Percentiles rank a stretch among this genome's conserved stretches.
These are phyloP conservation scores for Pollicipes pollicipes DNA, from an alignment of 1,140 invertebrate genomes.

Conservation along the genomic window DNA sequence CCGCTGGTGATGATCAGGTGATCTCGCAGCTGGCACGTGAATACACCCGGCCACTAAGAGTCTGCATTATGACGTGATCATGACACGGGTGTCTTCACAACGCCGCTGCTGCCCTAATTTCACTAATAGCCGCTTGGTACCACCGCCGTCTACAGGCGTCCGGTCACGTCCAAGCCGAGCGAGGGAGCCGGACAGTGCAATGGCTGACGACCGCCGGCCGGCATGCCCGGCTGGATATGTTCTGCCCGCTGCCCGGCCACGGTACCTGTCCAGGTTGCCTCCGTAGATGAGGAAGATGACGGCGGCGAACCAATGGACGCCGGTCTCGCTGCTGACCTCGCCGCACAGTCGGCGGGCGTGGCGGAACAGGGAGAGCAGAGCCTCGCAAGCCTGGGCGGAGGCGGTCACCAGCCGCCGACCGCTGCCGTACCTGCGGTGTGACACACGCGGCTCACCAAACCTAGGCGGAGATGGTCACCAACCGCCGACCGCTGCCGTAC, in stretches of 20 bases:
- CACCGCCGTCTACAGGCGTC: too few relatives aligned
- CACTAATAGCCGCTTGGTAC: too few relatives aligned
- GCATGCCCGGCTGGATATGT: too few relatives aligned
- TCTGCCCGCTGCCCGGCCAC: background rate
- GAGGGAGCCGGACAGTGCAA: background rate
- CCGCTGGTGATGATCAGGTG: too few relatives aligned
- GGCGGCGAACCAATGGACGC: slow-evolving; percentile 12
- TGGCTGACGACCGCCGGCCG: too few relatives aligned
- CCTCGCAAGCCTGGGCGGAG: slow-evolving; percentile 7
- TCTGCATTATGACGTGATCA: too few relatives aligned
- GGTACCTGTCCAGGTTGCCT: slow-evolving; percentile 13
- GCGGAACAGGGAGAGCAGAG: slow-evolving; percentile 9
- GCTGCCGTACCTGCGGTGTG: slow-evolving; percentile 14
- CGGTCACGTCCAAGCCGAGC: too few relatives aligned
- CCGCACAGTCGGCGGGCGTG: slow-evolving; percentile 5
- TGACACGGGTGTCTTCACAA: too few relatives aligned
- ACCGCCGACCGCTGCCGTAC: slow-evolving; percentile 10
- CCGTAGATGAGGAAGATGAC: slow-evolving; percentile 13
- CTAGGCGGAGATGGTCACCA: background rate
- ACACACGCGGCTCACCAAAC: background rate
- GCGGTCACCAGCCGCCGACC: slow-evolving; percentile 10
- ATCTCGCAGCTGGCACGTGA: too few relatives aligned
- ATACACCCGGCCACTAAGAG: too few relatives aligned
- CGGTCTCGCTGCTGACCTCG: background rate
- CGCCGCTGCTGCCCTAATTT: too few relatives aligned